Percentiles rank a stretch among this genome's conserved stretches.
phyloP scores from a whole-genome alignment of 2,797 vertebrate genomes.

The Scolopax bukidnonensis region DNA sequence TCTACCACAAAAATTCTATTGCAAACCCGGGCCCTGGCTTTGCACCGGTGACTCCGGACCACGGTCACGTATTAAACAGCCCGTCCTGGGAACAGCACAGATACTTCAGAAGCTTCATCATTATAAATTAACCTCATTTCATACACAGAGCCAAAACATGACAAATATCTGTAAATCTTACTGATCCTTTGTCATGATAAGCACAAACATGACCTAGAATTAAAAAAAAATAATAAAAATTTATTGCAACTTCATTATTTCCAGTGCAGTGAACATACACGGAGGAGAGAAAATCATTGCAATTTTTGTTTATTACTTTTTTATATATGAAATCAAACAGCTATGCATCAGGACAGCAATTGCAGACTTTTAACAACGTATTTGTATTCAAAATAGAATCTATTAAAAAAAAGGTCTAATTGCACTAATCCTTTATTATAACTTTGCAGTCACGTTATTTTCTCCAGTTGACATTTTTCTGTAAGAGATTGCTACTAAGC shows the following conservation, averaged over 20 bases:
- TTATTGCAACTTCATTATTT: neutral
- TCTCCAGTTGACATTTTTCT: neutral
- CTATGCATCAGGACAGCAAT: neutral
- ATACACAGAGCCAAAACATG: neutral
- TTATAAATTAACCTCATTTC: neutral
- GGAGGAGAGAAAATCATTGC: neutral
- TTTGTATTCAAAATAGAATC: conserved; percentile 15
- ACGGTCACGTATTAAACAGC: accelerated
- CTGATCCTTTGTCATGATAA: neutral
- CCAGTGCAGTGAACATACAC: neutral
- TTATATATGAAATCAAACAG: neutral
- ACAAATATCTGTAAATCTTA: neutral
- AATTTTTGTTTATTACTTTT: neutral
- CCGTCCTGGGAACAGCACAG: neutral
- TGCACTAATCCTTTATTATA: neutral
- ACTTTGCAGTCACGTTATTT: neutral
- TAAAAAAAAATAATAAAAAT: neutral
- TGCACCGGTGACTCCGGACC: neutral
- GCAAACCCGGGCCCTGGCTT: neutral
- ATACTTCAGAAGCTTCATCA: neutral
- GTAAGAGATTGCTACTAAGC: neutral
- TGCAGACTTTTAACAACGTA: neutral
- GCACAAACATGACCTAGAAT: neutral
- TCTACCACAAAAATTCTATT: neutral
- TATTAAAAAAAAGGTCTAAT: neutral